Percentiles rank a stretch among this genome's conserved stretches.
Evolutionary conservation across 1,140 invertebrate genomes (phyloP).

Genomic region (Apis cerana): DNA sequence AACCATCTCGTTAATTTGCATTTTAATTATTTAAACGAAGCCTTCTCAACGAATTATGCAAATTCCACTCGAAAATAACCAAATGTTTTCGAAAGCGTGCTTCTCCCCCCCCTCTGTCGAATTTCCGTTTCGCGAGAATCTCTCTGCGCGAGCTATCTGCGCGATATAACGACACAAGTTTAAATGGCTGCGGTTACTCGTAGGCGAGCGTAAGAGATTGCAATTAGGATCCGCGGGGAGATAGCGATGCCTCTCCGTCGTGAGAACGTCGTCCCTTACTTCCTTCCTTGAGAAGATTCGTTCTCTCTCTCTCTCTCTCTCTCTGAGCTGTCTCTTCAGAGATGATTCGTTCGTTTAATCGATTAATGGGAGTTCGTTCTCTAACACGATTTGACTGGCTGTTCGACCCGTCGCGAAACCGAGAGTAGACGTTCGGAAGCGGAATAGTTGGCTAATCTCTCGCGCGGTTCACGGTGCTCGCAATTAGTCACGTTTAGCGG

Average conservation of each 20-base stretch:
- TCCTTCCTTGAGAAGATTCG: slow-evolving; percentile 67
- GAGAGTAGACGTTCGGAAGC: slow-evolving; percentile 5
- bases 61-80: no score
- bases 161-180: slow-evolving; percentile 71
- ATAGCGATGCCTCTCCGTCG: slow-evolving; percentile 67
- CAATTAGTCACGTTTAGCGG: slow-evolving; percentile 14
- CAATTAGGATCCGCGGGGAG: slow-evolving; percentile 68
- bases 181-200: slow-evolving; percentile 69
- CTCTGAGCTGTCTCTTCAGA: no score
- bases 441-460: neutral
- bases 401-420: no score
- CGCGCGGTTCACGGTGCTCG: neutral
- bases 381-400: slow-evolving; percentile 17
- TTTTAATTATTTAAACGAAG: no score
- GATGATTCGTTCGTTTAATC: slow-evolving; percentile 1
- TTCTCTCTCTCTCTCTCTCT: no score
- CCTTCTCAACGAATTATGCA: no score
- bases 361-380: slow-evolving; percentile 27
- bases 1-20: no score
- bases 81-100: no score
- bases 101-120: no score
- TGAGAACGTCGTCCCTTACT: slow-evolving; percentile 71
- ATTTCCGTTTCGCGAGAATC: neutral
- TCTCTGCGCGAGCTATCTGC: slow-evolving; percentile 27
- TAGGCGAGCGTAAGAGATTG: slow-evolving; percentile 69